Base-by-base conservation (phyloP, 2,797 vertebrate genomes). In the Cercopithecus petaurista region DNA sequence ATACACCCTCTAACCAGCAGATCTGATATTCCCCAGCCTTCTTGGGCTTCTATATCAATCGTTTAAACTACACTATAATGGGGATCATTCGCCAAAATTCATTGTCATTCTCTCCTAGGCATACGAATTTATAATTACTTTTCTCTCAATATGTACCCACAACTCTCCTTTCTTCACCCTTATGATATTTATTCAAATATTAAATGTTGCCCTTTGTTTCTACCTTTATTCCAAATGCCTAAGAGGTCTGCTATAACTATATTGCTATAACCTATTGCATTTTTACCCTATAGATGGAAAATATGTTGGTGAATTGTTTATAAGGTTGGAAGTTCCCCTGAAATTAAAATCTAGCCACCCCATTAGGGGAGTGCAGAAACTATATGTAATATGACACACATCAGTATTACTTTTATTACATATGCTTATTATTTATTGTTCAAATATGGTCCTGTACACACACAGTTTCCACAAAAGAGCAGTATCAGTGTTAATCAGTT, bases 291-390 rank as follows among this genome's bases (percentile, higher is more conserved):
- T 28, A 75, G 15, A 4, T 15, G 46, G 43, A 21, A 97, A 88
- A 43, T 80, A 11, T 90, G 67, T 24, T 83, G 43, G 87, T 84
- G 61, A 77, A 94, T 88, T 93, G 2, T 90, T 14, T 76, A 76
- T 91, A 84, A 82, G 4, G 6, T 94, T 87, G 28, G 48, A 92
- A 79, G 17, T 88, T 92, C 46, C 33, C 73, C n/a, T 79, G 48
- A 95, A 93, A 95, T 15, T 82, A 30, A 96, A 95, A 96, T 93
- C 43, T n/a, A n/a, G 46, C 13, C 21, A 61, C n/a, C 41, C 6
- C 92, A 88, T 85, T 86, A 88, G 4, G 22, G 52, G 67, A 85
- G 46, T 43, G 7, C n/a, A 48, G 24, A 73, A 81, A 81, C 26
- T 81, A 24, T 90, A 64, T 85, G 82, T 93, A 70, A 91, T 50